A percentile compares a stretch with the other conserved stretches of the same genome.
Conservation (phyloP, 2,113 vertebrate species). For the Cololabis saira region DNA sequence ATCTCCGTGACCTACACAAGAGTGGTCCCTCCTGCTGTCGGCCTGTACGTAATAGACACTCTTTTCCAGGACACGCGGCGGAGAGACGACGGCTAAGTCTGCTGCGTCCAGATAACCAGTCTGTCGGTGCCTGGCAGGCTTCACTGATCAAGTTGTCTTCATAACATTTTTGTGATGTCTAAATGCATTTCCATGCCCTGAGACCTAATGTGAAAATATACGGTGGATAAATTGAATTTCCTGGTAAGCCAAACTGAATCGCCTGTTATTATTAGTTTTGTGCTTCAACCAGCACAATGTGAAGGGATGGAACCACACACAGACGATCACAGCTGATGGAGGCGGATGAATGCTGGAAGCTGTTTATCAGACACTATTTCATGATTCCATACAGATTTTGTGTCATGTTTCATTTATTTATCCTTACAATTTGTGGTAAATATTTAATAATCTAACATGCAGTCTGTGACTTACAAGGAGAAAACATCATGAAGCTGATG, state of each 20-base stretch:
- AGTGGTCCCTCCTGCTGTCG: too few relatives aligned
- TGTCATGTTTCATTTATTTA: not conserved
- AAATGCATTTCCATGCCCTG: constrained; percentile 10
- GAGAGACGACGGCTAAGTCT: too few relatives aligned
- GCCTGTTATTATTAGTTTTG: constrained; percentile 20
- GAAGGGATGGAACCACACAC: not conserved
- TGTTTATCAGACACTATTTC: not conserved
- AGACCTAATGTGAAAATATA: constrained; percentile 6
- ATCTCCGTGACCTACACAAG: not conserved
- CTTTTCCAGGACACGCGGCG: too few relatives aligned
- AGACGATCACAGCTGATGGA: constrained; percentile 7
- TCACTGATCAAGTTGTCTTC: too few relatives aligned
- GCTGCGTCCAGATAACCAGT: too few relatives aligned
- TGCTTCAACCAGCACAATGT: not conserved
- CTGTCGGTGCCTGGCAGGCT: too few relatives aligned
- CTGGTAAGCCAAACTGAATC: constrained; percentile 7
- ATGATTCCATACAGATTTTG: not conserved
- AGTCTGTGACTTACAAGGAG: too few relatives aligned
- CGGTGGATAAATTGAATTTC: constrained; percentile 9
- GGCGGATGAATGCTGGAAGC: not conserved
- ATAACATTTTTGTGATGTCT: not conserved
- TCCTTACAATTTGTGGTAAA: not conserved
- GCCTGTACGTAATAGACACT: too few relatives aligned
- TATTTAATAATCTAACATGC: too few relatives aligned
- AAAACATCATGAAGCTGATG: too few relatives aligned